Evolutionary conservation across 2,113 vertebrate species (phyloP).

Genomic region (Coturnix japonica): DNA sequence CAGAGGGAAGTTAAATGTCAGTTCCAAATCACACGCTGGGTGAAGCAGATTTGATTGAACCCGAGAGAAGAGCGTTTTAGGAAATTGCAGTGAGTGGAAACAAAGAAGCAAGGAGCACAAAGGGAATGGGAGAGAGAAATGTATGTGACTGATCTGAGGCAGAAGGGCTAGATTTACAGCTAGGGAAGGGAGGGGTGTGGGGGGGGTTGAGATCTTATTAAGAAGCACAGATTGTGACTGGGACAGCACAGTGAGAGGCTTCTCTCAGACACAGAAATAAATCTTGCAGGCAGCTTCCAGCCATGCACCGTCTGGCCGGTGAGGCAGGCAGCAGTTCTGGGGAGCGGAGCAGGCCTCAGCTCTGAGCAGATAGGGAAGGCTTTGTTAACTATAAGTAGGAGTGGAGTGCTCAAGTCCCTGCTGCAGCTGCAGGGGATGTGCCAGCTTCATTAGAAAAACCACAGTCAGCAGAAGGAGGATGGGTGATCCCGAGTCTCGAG

Average conservation of each 20-base stretch:
- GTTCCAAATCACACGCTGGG: not conserved
- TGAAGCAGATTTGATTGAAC: not conserved
- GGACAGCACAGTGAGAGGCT: not conserved
- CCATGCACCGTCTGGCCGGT: not conserved
- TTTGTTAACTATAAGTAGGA: slow-evolving; percentile 33
- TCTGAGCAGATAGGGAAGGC: not conserved
- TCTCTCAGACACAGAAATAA: slow-evolving; percentile 12
- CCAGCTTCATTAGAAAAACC: not conserved
- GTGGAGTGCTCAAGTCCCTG: not conserved
- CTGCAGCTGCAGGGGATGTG: not conserved
- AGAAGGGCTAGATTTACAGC: not conserved
- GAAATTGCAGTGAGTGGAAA: not conserved
- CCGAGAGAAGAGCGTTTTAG: not conserved
- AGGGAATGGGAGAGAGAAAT: not conserved
- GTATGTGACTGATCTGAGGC: not conserved
- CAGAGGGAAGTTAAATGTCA: not conserved
- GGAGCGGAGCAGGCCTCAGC: not conserved
- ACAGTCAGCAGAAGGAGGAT: rapidly evolving
- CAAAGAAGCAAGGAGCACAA: not conserved
- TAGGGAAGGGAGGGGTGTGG: not conserved
- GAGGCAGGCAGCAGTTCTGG: not conserved
- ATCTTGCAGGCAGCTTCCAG: not conserved
- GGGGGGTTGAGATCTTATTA: not conserved
- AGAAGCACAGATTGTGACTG: not conserved
- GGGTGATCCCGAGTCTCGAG: not conserved